Conservation (phyloP, 2,797 vertebrate genomes). For the Pseudopleuronectes americanus region DNA sequence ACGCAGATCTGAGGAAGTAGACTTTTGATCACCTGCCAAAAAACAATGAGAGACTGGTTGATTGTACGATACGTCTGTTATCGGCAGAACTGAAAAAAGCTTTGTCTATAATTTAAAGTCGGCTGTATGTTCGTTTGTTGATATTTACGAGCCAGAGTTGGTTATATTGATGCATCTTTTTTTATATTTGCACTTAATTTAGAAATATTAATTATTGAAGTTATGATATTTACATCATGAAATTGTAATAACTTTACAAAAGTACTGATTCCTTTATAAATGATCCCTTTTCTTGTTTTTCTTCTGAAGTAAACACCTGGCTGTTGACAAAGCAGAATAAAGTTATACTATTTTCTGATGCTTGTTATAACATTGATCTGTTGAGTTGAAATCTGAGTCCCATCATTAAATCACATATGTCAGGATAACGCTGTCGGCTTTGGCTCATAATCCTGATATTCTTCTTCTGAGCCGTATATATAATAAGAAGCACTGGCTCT, state of each 20-base stretch:
- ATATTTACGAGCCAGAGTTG: constrained; percentile 34
- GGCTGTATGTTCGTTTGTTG: constrained; percentile 48
- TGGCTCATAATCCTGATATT: too few species aligned
- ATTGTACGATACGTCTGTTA: constrained; percentile 68
- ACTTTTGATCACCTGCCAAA: constrained; percentile 67
- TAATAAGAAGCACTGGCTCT: too few species aligned
- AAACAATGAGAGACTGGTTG: constrained; percentile 78
- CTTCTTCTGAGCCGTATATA: too few species aligned
- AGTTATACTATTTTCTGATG: constrained; percentile 72
- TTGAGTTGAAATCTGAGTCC: constrained; percentile 20
- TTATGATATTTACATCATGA: constrained; percentile 60
- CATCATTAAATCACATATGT: too few species aligned
- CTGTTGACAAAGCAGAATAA: constrained; percentile 71
- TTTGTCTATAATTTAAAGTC: constrained; percentile 55
- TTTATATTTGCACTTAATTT: constrained; percentile 74
- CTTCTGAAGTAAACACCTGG: constrained; percentile 50
- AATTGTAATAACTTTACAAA: constrained; percentile 59
- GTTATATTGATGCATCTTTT: constrained; percentile 54
- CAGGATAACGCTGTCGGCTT: too few species aligned
- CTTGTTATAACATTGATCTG: constrained; percentile 38
- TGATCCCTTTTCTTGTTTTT: constrained; percentile 19
- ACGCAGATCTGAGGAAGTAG: constrained; percentile 46
- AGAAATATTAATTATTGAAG: constrained; percentile 48
- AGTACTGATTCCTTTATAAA: constrained; percentile 59
- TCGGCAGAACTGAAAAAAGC: constrained; percentile 62